phyloP scores from a whole-genome alignment of 2,113 vertebrate genomes.

The Gobiocypris rarus region DNA sequence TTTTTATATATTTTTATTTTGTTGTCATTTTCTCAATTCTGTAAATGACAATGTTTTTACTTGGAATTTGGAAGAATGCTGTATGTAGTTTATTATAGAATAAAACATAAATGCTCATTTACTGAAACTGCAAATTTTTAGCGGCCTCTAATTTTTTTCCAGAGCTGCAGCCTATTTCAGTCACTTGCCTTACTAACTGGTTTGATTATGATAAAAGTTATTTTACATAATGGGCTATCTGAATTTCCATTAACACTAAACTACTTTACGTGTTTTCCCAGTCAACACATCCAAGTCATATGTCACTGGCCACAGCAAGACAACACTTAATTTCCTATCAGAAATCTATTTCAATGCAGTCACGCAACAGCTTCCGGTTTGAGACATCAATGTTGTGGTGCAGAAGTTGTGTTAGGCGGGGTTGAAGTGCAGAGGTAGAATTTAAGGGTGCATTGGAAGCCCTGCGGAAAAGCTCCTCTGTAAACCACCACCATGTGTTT shows the following conservation, averaged over 20 bases:
- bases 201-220: no score
- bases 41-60: no score
- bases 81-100: no score
- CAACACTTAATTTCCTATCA: neutral
- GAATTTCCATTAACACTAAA: neutral
- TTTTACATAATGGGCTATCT: neutral
- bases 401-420: slow-evolving; percentile 58
- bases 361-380: neutral
- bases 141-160: no score
- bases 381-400: slow-evolving; percentile 37
- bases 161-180: no score
- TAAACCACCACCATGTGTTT: slow-evolving; percentile 63
- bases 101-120: no score
- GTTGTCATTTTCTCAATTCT: no score
- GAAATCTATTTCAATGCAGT: neutral
- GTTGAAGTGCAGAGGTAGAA: slow-evolving; percentile 57
- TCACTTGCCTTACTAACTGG: no score
- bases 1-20: no score
- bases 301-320: neutral
- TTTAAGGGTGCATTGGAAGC: slow-evolving; percentile 55
- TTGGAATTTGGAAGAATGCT: no score
- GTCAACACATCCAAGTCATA: neutral
- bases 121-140: no score
- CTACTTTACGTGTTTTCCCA: neutral
- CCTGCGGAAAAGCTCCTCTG: slow-evolving; percentile 54